Conservation (phyloP, 2,888 invertebrate species). For the Exocentrus adspersus region DNA sequence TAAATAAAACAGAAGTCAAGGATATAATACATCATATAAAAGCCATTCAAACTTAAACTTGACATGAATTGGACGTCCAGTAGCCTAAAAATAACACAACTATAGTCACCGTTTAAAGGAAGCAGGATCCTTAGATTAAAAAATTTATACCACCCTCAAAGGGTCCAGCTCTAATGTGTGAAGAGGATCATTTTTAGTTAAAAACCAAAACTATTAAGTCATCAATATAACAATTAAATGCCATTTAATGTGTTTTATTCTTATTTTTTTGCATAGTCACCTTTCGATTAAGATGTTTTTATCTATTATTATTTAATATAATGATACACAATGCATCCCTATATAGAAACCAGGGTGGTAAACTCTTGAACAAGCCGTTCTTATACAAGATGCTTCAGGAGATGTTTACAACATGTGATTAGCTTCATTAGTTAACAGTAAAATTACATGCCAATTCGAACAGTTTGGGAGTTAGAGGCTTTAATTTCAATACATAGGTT, state of each 20-base stretch:
- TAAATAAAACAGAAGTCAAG: slow-evolving; percentile 16
- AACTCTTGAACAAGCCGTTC: slow-evolving; percentile 4
- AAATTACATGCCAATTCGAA: slow-evolving; percentile 25
- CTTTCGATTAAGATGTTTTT: slow-evolving; percentile 26
- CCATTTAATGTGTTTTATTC: slow-evolving; percentile 34
- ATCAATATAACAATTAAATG: slow-evolving; percentile 48
- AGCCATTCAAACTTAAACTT: neutral
- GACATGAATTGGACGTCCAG: slow-evolving; percentile 16
- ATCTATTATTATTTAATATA: slow-evolving; percentile 26
- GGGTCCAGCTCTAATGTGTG: slow-evolving; percentile 13
- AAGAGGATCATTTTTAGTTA: slow-evolving; percentile 15
- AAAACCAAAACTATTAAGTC: slow-evolving; percentile 42
- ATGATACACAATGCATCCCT: slow-evolving; percentile 13
- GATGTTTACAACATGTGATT: slow-evolving; percentile 18
- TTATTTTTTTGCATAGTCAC: slow-evolving; percentile 24
- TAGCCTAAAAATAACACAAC: slow-evolving; percentile 18
- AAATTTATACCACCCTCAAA: slow-evolving; percentile 10
- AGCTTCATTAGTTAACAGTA: slow-evolving; percentile 19
- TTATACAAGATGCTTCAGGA: slow-evolving; percentile 19
- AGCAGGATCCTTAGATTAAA: neutral
- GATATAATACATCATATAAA: slow-evolving; percentile 8
- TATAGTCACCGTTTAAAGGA: neutral
- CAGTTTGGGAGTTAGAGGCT: slow-evolving; percentile 19
- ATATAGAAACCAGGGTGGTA: slow-evolving; percentile 7
- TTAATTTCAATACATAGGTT: neutral